These are phyloP conservation scores for Tortricodes alternella DNA, from an alignment of 2,888 invertebrate species.

Conservation along the genomic window DNA sequence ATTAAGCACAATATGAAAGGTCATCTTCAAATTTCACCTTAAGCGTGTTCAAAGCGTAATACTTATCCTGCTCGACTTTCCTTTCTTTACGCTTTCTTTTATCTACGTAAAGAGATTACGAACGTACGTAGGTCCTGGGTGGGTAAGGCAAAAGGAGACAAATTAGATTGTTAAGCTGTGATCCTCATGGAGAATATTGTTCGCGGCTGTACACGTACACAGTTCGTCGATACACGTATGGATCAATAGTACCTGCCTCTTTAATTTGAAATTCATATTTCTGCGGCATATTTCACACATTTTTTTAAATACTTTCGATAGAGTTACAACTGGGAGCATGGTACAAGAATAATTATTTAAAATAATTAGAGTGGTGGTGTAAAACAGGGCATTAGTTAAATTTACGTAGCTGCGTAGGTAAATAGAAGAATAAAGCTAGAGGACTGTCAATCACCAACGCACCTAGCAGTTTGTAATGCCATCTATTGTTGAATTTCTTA, in stretches of 20 bases:
- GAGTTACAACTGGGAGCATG: too few relatives aligned
- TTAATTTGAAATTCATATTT: neutral
- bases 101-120: constrained; percentile 19
- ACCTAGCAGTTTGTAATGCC: too few relatives aligned
- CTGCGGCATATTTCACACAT: too few relatives aligned
- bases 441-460: too few relatives aligned
- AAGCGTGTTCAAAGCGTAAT: neutral
- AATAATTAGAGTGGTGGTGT: too few relatives aligned
- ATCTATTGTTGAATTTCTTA: too few relatives aligned
- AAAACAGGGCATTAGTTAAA: too few relatives aligned
- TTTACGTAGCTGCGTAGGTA: too few relatives aligned
- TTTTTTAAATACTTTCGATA: too few relatives aligned
- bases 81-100: constrained; percentile 12
- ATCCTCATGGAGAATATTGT: constrained; percentile 42
- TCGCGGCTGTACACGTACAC: constrained; percentile 36
- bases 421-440: too few relatives aligned
- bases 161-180: constrained; percentile 36
- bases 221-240: constrained; percentile 2
- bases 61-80: neutral
- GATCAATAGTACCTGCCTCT: neutral
- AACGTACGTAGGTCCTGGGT: neutral
- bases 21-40: neutral
- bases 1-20: too few relatives aligned
- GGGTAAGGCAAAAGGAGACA: constrained; percentile 6
- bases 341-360: too few relatives aligned